Conservation (phyloP, 2,888 invertebrate species). For the Andrena minutula region DNA sequence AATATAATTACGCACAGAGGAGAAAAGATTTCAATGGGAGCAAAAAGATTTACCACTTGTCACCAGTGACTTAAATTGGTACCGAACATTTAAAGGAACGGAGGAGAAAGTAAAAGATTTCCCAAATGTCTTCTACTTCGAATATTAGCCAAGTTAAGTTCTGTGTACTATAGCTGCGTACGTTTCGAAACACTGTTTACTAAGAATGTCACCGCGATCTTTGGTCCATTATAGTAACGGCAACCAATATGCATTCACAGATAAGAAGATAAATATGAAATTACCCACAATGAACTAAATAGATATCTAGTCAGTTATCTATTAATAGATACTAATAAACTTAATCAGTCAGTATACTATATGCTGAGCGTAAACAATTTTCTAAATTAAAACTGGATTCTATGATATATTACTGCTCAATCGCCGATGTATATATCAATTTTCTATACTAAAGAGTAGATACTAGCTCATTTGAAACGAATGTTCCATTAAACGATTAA, state of each 20-base stretch:
- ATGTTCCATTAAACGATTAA: neutral
- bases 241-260: slow-evolving; percentile 16
- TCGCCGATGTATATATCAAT: neutral
- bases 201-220: slow-evolving; percentile 33
- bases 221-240: slow-evolving; percentile 40
- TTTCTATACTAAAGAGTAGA: neutral
- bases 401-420: neutral
- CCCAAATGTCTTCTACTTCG: neutral
- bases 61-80: too few species aligned
- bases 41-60: too few species aligned
- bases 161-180: neutral
- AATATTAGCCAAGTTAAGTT: neutral
- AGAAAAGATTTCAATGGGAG: too few species aligned
- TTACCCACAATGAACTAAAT: neutral
- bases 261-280: slow-evolving; percentile 28
- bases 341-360: too few species aligned
- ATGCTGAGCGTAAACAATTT: neutral
- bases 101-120: neutral
- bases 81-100: too few species aligned
- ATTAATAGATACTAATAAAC: too few species aligned
- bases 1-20: too few species aligned
- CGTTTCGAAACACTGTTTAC: neutral
- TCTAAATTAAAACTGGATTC: neutral
- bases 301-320: neutral
- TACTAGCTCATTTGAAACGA: neutral